Conservation (phyloP, 2,113 vertebrate species). For the Oreotrochilus melanogaster region DNA sequence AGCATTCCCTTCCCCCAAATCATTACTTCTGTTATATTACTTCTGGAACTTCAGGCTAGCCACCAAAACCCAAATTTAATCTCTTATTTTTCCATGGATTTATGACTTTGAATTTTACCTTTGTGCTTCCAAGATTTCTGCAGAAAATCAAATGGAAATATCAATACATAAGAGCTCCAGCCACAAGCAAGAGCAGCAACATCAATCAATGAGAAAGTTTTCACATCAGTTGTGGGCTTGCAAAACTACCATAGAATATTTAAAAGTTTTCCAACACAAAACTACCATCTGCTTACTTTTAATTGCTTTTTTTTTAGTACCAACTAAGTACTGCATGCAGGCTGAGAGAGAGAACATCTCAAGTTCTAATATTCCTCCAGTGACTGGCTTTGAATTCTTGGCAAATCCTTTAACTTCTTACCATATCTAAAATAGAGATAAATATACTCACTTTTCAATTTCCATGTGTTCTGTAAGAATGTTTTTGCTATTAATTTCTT, state of each 20-base stretch:
- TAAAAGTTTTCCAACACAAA: background rate
- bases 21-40: background rate
- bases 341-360: background rate
- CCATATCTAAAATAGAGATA: background rate
- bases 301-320: background rate
- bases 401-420: background rate
- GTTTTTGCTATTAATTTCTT: accelerated
- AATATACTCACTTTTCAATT: background rate
- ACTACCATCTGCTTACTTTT: slow-evolving; percentile 2
- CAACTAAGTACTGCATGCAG: background rate
- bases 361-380: background rate
- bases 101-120: background rate
- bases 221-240: background rate
- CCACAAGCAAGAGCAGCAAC: background rate
- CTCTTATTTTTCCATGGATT: background rate
- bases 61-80: background rate
- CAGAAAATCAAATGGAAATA: background rate
- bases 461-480: background rate
- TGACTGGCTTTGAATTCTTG: background rate
- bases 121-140: background rate
- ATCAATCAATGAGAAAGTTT: background rate
- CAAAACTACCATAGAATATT: background rate
- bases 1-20: background rate
- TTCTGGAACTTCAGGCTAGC: background rate
- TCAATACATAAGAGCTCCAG: background rate